These are phyloP conservation scores for Parapristionchus giblindavisi DNA, from an alignment of 2,888 invertebrate species.

Conservation along the genomic window DNA sequence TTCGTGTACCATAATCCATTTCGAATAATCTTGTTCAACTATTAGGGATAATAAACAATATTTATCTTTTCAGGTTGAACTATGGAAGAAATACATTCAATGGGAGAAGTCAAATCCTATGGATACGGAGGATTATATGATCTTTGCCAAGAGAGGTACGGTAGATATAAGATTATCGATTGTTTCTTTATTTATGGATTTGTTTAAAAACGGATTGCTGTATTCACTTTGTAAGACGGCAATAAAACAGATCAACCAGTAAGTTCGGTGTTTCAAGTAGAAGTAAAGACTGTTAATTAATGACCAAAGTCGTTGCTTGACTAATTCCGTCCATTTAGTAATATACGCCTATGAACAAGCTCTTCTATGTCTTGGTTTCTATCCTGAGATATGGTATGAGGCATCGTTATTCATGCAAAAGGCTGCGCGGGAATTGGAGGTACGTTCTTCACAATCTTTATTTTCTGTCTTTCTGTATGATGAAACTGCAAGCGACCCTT, in stretches of 20 bases:
- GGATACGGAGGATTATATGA: constrained; percentile 91
- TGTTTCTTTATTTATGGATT: not conserved
- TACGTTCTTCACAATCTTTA: constrained; percentile 75
- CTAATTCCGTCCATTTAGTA: constrained; percentile 74
- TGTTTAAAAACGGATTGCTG: not conserved
- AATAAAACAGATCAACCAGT: no score
- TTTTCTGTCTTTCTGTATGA: no score
- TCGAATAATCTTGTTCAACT: not conserved
- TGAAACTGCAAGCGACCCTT: no score
- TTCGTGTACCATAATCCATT: not conserved
- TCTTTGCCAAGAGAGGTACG: constrained; percentile 82
- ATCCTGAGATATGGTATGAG: constrained; percentile 99
- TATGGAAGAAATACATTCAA: constrained; percentile 97
- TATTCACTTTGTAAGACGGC: no score
- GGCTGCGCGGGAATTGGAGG: constrained; percentile 89
- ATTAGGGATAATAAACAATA: not conserved
- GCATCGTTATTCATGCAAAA: constrained; percentile 95
- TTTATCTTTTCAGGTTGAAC: constrained; percentile 77
- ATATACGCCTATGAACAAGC: constrained; percentile 99
- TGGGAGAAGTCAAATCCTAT: constrained; percentile 98
- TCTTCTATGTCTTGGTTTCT: constrained; percentile 91
- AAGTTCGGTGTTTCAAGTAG: no score
- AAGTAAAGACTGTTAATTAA: no score
- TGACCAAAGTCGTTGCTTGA: no score
- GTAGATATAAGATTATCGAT: not conserved